A percentile compares a stretch with the other conserved stretches of the same genome.
Evolutionary conservation across 2,888 invertebrate genomes (phyloP).

Genomic region (Brachyopa scutellaris): DNA sequence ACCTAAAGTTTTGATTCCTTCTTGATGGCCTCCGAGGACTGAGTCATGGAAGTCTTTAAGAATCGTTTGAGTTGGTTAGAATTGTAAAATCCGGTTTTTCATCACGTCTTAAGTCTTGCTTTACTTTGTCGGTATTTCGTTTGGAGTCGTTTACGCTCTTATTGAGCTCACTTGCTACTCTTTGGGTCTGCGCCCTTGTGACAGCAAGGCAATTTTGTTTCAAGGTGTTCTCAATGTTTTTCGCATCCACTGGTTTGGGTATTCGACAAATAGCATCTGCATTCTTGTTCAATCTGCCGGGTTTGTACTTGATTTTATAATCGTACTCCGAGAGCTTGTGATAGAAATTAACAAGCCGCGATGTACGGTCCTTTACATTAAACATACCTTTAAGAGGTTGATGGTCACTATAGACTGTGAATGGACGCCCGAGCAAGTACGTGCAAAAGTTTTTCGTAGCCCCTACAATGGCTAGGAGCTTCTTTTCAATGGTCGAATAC

Average conservation of each 20-base stretch:
- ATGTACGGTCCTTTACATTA: constrained; percentile 7
- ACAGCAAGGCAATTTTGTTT: not conserved
- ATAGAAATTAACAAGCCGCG: not conserved
- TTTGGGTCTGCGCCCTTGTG: not conserved
- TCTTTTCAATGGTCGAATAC: constrained; percentile 2
- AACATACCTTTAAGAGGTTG: not conserved
- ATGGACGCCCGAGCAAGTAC: not conserved
- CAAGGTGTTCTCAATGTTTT: not conserved
- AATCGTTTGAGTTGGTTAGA: not conserved
- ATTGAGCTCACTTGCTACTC: not conserved
- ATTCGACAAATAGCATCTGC: constrained; percentile 23
- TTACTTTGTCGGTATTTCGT: too few species aligned
- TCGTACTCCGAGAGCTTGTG: constrained; percentile 12
- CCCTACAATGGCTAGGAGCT: not conserved
- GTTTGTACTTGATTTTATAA: constrained; percentile 30
- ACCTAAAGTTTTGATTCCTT: not conserved
- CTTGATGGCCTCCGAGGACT: not conserved
- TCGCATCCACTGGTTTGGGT: not conserved
- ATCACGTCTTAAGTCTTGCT: too few species aligned
- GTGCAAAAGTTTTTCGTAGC: not conserved
- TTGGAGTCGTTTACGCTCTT: too few species aligned
- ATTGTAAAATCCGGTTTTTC: too few species aligned
- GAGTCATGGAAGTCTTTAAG: constrained; percentile 11
- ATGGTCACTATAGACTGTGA: not conserved
- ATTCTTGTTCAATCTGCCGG: constrained; percentile 12